A percentile compares a stretch with the other conserved stretches of the same genome.
These are phyloP conservation scores for Okapia johnstoni DNA, from an alignment of 2,113 vertebrate species.

Conservation along the genomic window DNA sequence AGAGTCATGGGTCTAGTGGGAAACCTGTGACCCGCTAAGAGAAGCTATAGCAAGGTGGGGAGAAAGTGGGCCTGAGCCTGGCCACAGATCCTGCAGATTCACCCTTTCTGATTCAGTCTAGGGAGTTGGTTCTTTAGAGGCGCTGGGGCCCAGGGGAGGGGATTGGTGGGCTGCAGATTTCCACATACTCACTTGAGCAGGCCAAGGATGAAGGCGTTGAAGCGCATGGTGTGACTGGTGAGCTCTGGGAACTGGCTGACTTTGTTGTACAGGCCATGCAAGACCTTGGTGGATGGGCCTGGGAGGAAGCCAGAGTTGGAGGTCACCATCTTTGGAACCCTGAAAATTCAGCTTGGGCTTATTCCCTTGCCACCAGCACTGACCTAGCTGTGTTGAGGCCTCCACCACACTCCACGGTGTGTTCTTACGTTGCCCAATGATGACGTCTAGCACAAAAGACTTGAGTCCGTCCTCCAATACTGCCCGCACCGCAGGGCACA, in stretches of 20 bases:
- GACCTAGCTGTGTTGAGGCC: constrained; percentile 95
- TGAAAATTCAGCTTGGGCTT: not conserved
- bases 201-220: constrained; percentile 96
- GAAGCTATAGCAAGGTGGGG: not conserved
- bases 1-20: not conserved
- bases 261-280: constrained; percentile 91
- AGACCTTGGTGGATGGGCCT: constrained; percentile 95
- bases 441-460: constrained; percentile 93
- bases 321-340: not conserved
- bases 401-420: constrained; percentile 95
- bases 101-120: not conserved
- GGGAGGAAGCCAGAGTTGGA: not conserved
- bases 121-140: not conserved
- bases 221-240: constrained; percentile 92
- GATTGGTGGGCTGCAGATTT: not conserved
- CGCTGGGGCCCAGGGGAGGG: not conserved
- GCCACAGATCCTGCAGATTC: not conserved
- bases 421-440: constrained; percentile 94
- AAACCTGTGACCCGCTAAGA: not conserved
- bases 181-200: constrained; percentile 92
- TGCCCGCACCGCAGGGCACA: constrained; percentile 93
- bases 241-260: constrained; percentile 95
- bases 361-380: not conserved
- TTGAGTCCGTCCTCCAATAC: constrained; percentile 94
- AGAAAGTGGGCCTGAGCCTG: not conserved